phyloP scores from a whole-genome alignment of 2,888 invertebrate species.

The Tolmerus cingulatus region DNA sequence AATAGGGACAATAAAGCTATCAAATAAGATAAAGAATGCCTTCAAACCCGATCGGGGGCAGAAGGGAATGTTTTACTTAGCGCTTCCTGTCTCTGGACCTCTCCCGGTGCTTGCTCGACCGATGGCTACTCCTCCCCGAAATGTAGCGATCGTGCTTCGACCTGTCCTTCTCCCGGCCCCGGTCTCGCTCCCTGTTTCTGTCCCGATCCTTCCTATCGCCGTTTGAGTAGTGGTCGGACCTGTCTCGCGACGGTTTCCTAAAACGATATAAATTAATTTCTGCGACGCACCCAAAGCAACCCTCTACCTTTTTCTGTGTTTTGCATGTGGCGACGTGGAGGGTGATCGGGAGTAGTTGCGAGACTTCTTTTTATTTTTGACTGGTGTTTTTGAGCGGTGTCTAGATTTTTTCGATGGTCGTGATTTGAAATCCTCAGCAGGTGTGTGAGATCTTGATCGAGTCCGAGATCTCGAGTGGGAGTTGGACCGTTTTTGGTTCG shows the following conservation, averaged over 20 bases:
- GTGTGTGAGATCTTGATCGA: slow-evolving; percentile 56
- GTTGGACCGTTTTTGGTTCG: slow-evolving; percentile 54
- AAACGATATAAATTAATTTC: not conserved
- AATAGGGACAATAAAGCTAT: not conserved
- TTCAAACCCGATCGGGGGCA: not conserved
- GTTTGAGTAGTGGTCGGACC: slow-evolving; percentile 56
- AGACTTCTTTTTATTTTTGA: slow-evolving; percentile 60
- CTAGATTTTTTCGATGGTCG: slow-evolving; percentile 51
- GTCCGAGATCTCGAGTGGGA: slow-evolving; percentile 53
- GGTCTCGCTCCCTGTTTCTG: slow-evolving; percentile 47
- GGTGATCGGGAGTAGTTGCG: slow-evolving; percentile 59
- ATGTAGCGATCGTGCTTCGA: slow-evolving; percentile 58
- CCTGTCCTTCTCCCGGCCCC: slow-evolving; percentile 46
- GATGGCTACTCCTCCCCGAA: slow-evolving; percentile 54
- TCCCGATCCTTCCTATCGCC: slow-evolving; percentile 56
- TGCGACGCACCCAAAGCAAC: not conserved
- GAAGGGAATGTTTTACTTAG: slow-evolving; percentile 48
- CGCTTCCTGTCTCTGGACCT: slow-evolving; percentile 60
- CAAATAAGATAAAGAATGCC: not conserved
- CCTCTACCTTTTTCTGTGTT: slow-evolving; percentile 60
- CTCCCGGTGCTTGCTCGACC: slow-evolving; percentile 57
- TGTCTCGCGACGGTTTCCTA: slow-evolving; percentile 56
- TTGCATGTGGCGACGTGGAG: slow-evolving; percentile 61
- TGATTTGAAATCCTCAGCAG: slow-evolving; percentile 50
- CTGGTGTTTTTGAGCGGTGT: slow-evolving; percentile 52